Evolutionary conservation across 2,888 invertebrate genomes (phyloP), one percentile per base, ranked within the genome.

Genomic region (Myopa tessellatipennis): DNA sequence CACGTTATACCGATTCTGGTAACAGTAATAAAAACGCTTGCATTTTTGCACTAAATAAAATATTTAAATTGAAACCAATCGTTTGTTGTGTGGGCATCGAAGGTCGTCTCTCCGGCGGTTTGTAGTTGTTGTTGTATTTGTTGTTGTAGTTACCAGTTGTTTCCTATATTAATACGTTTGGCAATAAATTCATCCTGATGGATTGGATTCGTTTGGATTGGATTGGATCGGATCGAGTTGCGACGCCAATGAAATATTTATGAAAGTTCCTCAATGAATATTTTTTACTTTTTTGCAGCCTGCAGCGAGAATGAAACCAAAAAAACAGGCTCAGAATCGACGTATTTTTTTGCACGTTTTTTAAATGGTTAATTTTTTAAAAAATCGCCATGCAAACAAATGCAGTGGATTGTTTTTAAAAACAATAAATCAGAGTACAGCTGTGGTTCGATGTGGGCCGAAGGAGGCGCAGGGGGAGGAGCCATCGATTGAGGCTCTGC

Each of bases 41-140:
- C 82, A 82, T 78, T 82, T 82, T 81, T 80, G 76, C 79, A 81
- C 80, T 81, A 79, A 81, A 83, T 83, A 83, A 83, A 83, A 82
- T 83, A 83, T 83, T 83, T 82, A 83, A 82, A 81, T 83, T 81
- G 82, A 81, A 82, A 82, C 78, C 80, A 81, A 81, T 81, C 73
- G 71, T 74, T 70, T 61, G 65, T 65, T 65, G 36, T 36, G 38
- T 38, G 65, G 18, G 61, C 4, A 14, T 12, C 3, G 34, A 4
- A 14, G 65, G 34, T 4, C 3, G 36, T 12, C 4, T 34, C 14
- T 77, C 68, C 69, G 60, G 67, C 14, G 34, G 65, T 65, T 36
- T 65, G 34, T 36, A 38, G 12, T 65, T 6, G 55, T 16, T 10
- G 55, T 12, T n/a, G n/a, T n/a, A n/a, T n/a, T n/a, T 65, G 12